Conservation (phyloP, 2,888 invertebrate genomes). For the Tigriopus californicus region DNA sequence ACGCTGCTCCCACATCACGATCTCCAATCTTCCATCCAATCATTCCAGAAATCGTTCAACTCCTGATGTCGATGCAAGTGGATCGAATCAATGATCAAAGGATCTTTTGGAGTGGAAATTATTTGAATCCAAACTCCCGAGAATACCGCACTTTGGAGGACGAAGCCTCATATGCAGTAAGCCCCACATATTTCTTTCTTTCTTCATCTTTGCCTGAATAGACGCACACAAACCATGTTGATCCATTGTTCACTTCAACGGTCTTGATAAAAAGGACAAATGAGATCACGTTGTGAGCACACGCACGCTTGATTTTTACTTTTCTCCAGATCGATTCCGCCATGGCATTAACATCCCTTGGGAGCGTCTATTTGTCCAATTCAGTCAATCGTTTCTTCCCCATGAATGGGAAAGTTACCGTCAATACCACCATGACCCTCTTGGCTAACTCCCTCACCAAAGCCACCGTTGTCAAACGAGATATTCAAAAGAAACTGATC, state of each 20-base stretch:
- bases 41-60: constrained; percentile 43
- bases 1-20: not conserved
- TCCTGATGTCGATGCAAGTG: constrained; percentile 57
- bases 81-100: constrained; percentile 61
- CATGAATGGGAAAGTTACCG: constrained; percentile 50
- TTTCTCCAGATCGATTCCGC: constrained; percentile 59
- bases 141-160: constrained; percentile 61
- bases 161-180: constrained; percentile 69
- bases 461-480: constrained; percentile 45
- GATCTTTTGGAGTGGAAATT: constrained; percentile 53
- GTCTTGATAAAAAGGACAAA: not conserved
- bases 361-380: constrained; percentile 63
- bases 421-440: constrained; percentile 62
- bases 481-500: constrained; percentile 61
- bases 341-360: constrained; percentile 77
- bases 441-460: constrained; percentile 54
- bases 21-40: not conserved
- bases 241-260: not conserved
- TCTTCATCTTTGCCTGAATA: not conserved
- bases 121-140: constrained; percentile 55
- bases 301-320: not conserved
- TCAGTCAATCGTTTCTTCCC: constrained; percentile 57
- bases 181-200: constrained; percentile 25
- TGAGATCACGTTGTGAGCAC: not conserved
- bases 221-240: not conserved